Percentiles rank a stretch among this genome's conserved stretches.
These are phyloP conservation scores for Chrysodeixis includens DNA, from an alignment of 2,888 invertebrate genomes.

Conservation along the genomic window DNA sequence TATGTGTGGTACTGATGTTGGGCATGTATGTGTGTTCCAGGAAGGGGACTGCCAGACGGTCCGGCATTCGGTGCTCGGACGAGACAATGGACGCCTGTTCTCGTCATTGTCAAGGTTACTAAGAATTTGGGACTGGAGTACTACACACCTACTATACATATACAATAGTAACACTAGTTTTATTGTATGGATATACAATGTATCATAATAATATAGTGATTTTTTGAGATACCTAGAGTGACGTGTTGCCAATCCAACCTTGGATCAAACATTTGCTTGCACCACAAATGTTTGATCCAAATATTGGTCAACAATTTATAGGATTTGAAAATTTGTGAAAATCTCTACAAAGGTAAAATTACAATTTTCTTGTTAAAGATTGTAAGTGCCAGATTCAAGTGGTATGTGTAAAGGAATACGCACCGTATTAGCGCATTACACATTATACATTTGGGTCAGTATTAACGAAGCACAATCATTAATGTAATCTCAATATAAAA, in stretches of 20 bases:
- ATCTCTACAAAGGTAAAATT: too few relatives aligned
- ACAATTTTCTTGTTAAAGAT: too few relatives aligned
- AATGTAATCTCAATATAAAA: too few relatives aligned
- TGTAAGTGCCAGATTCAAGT: too few relatives aligned
- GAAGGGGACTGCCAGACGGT: conserved; percentile 44
- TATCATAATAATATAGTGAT: too few relatives aligned
- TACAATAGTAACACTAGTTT: not conserved
- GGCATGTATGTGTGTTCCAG: conserved; percentile 24
- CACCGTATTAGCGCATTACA: too few relatives aligned
- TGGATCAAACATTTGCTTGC: not conserved
- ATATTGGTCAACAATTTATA: too few relatives aligned
- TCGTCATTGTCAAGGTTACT: conserved; percentile 39
- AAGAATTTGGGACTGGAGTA: not conserved
- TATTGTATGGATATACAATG: too few relatives aligned
- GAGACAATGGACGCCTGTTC: conserved; percentile 38
- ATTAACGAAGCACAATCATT: too few relatives aligned
- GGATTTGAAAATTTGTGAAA: too few relatives aligned
- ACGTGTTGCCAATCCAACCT: not conserved
- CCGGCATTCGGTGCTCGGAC: conserved; percentile 36
- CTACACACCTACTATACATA: not conserved
- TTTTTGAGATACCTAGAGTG: not conserved
- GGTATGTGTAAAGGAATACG: too few relatives aligned
- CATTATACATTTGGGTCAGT: too few relatives aligned
- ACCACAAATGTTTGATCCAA: not conserved
- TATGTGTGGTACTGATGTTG: not conserved